Evolutionary conservation across 1,140 invertebrate genomes (phyloP).

Genomic region (Chionoecetes opilio): DNA sequence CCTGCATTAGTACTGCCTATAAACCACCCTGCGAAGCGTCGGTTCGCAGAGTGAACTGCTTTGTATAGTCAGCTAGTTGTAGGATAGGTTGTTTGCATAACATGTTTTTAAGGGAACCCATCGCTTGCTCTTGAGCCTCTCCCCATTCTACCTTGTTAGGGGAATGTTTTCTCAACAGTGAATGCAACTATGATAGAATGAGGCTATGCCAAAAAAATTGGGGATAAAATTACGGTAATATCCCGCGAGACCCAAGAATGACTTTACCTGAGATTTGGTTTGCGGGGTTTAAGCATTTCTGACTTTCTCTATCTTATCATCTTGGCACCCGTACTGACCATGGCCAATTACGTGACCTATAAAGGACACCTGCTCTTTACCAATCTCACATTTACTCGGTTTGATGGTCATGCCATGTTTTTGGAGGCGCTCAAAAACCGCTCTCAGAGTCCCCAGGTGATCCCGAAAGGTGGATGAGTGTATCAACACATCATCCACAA

Average conservation of each 20-base stretch:
- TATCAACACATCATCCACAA: not conserved
- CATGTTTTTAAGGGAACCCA: not conserved
- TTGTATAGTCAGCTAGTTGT: not conserved
- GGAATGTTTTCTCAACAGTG: not conserved
- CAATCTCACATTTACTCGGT: constrained; percentile 4
- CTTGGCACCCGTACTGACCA: not conserved
- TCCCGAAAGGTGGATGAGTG: not conserved
- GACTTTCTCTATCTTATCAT: not conserved
- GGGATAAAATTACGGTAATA: constrained; percentile 42
- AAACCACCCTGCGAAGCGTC: not conserved
- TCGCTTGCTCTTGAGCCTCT: not conserved
- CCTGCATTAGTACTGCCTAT: not conserved
- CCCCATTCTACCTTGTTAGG: not conserved
- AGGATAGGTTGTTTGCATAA: not conserved
- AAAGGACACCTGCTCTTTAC: not conserved
- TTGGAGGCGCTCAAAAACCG: not conserved
- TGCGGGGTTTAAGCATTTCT: not conserved
- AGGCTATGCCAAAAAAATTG: not conserved
- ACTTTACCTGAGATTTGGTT: constrained; percentile 10
- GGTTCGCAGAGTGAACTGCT: not conserved
- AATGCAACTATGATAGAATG: not conserved
- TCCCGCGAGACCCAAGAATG: not conserved
- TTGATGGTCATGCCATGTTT: not conserved
- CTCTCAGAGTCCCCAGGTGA: not conserved
- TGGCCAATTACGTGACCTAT: not conserved